phyloP scores from a whole-genome alignment of 1,140 invertebrate genomes.

The Amphibalanus amphitrite region DNA sequence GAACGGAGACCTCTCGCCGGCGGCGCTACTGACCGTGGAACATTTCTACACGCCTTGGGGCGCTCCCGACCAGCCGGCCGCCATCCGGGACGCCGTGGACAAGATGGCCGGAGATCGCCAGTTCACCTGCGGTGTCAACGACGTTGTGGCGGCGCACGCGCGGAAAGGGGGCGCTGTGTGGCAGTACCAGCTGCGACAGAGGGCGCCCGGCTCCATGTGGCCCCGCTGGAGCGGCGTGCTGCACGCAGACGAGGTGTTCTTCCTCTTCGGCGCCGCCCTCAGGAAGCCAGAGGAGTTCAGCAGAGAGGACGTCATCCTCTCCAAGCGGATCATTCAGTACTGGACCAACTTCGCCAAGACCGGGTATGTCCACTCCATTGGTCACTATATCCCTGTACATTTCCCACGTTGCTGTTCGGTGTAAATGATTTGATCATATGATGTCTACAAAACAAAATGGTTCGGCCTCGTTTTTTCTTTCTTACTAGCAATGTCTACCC shows the following conservation, averaged over 20 bases:
- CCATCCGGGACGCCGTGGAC: conserved; percentile 66
- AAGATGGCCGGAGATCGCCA: conserved; percentile 92
- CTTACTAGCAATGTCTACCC: too few species aligned
- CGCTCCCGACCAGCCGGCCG: conserved; percentile 61
- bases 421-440: too few species aligned
- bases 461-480: too few species aligned
- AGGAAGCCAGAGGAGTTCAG: conserved; percentile 43
- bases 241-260: conserved; percentile 91
- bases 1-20: too few species aligned
- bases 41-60: conserved; percentile 82
- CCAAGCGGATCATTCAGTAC: conserved; percentile 74
- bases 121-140: conserved; percentile 88
- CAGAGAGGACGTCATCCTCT: conserved; percentile 34
- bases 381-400: too few species aligned
- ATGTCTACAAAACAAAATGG: too few species aligned
- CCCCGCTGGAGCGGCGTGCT: conserved; percentile 89
- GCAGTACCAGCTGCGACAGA: conserved; percentile 87
- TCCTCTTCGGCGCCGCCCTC: conserved; percentile 81
- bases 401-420: too few species aligned
- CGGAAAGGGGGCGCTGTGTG: conserved; percentile 76
- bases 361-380: conserved; percentile 39
- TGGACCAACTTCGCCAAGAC: conserved; percentile 92
- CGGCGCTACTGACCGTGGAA: too few species aligned
- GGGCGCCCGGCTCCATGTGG: conserved; percentile 70
- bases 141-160: conserved; percentile 67